These are phyloP conservation scores for Patella caerulea DNA, from an alignment of 2,888 invertebrate species.

Conservation along the genomic window DNA sequence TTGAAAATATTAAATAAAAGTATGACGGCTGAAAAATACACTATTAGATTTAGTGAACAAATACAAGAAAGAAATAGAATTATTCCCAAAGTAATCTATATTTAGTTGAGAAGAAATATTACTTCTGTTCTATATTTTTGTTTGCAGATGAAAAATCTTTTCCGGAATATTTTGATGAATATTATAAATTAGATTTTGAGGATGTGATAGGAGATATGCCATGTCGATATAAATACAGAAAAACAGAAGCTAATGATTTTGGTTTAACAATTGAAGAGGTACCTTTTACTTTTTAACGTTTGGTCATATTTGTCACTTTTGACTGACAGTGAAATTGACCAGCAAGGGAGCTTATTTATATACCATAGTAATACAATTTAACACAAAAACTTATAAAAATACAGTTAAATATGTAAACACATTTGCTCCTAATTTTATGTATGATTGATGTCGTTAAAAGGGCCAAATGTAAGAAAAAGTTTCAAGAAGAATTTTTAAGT, in stretches of 20 bases:
- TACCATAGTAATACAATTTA: slow-evolving; percentile 6
- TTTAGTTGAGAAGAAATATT: too few species aligned
- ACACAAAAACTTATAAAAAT: neutral
- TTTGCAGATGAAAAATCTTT: slow-evolving; percentile 78
- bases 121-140: neutral
- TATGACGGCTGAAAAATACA: too few species aligned
- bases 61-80: too few species aligned
- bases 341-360: slow-evolving; percentile 2
- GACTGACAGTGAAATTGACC: too few species aligned
- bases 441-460: too few species aligned
- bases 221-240: slow-evolving; percentile 90
- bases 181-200: slow-evolving; percentile 94
- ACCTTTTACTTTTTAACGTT: slow-evolving; percentile 30
- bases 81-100: too few species aligned
- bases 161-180: slow-evolving; percentile 92
- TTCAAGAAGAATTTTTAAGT: too few species aligned
- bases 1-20: too few species aligned
- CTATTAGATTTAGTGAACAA: too few species aligned
- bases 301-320: neutral
- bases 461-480: too few species aligned
- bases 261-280: slow-evolving; percentile 94
- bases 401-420: too few species aligned
- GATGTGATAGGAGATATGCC: slow-evolving; percentile 92
- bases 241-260: slow-evolving; percentile 84
- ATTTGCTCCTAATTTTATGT: too few species aligned